Base-by-base conservation (phyloP, 1,140 invertebrate genomes). In the Hydropsyche tenuis region DNA sequence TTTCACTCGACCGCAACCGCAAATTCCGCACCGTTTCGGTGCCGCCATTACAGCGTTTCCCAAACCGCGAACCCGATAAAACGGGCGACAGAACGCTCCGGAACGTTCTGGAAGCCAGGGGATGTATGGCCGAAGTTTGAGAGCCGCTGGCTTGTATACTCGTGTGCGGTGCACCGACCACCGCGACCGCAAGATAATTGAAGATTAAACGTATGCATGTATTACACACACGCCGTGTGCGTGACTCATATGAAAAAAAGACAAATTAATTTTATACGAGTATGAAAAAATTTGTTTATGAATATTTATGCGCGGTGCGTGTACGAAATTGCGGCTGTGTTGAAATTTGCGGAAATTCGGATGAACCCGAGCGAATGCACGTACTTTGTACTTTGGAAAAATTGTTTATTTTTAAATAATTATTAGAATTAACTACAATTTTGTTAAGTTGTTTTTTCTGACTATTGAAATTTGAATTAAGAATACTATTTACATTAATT, bases 171-270 rank as follows among this genome's bases (percentile, higher is more conserved):
- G 30, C 56, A 60, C 22, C 30, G 30, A 60, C 56, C 56, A 60
- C 56, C 56, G 56, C 56, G 20, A 60, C 56, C 56, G 56, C 56
- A 60, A 60, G 56, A 60, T 60, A 60, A 60, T 60, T 60, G 22
- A 60, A 60, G 56, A 60, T 60, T 25, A 60, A 60, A 60, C 56
- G 56, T 20, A 27, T 14, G 20, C 56, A 37, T 37, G 30, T 37
- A 37, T 37, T 37, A 37, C 46, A 51, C 46, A 20, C 46, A 51
- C 46, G 46, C 4, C 4, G 3, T 9, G 30, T 37, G 30, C 30
- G 30, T 37, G 30, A 37, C 30, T 51, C 46, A 20, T 51, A 14
- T 51, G 14, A 51, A 5, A 51, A 51, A 51, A 51, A 16, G 4
- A 5, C 4, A 51, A 16, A 20, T n/a, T 20, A 5, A 14, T 5